phyloP scores from a whole-genome alignment of 30 jellyfish, hydroid and myxozoan genomes.

The Chrysaora quinquecirrha region DNA sequence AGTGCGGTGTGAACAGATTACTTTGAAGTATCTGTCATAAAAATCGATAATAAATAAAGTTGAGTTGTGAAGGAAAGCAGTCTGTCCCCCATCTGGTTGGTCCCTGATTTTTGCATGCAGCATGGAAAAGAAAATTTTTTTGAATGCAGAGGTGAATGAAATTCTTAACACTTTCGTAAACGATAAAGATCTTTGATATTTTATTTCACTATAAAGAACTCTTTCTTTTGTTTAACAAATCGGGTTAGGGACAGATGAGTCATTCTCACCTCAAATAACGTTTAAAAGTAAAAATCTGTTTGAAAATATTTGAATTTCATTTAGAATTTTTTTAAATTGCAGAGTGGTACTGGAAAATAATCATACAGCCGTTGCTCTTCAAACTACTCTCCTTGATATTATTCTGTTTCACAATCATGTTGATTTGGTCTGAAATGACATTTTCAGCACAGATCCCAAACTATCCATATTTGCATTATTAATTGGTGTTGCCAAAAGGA shows the following conservation, averaged over 20 bases:
- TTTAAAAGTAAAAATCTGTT: background rate
- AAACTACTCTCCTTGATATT: constrained; percentile 66
- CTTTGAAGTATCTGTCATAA: too few relatives aligned
- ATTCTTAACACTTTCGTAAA: too few relatives aligned
- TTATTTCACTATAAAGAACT: too few relatives aligned
- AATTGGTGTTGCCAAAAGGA: constrained; percentile 71
- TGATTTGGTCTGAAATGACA: constrained; percentile 99
- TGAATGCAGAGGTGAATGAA: too few relatives aligned
- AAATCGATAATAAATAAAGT: too few relatives aligned
- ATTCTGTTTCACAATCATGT: constrained; percentile 66
- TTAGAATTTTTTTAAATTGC: background rate
- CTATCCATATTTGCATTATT: constrained; percentile 89
- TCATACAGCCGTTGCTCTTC: constrained; percentile 74
- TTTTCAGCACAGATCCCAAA: constrained; percentile 94
- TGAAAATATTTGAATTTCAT: background rate
- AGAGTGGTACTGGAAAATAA: constrained; percentile 94
- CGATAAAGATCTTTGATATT: too few relatives aligned
- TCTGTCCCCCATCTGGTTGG: too few relatives aligned
- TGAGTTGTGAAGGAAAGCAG: too few relatives aligned
- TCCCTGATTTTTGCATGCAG: too few relatives aligned
- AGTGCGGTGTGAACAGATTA: too few relatives aligned
- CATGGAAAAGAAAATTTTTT: too few relatives aligned
- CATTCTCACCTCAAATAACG: background rate
- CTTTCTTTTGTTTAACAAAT: too few relatives aligned
- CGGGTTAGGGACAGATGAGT: background rate